Conservation (phyloP, 2,113 vertebrate genomes). For the Carassius gibelio region DNA sequence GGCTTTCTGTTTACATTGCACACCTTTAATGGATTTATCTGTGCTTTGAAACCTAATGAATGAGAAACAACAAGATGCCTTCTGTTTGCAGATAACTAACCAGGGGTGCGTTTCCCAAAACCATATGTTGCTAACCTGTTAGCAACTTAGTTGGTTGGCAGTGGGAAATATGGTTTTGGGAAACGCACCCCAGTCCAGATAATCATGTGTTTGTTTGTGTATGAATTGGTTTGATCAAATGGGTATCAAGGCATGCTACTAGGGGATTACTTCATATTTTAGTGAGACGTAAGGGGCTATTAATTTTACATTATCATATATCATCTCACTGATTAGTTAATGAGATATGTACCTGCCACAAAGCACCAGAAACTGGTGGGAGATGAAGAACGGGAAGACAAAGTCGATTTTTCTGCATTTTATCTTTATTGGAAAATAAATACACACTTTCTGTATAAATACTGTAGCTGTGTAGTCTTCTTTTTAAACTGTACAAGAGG, state of each 20-base stretch:
- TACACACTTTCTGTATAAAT: slow-evolving; percentile 87
- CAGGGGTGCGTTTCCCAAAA: no score
- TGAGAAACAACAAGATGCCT: not conserved
- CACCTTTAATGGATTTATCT: not conserved
- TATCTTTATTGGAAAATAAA: slow-evolving; percentile 89
- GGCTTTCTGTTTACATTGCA: not conserved
- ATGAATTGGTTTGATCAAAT: slow-evolving; percentile 13
- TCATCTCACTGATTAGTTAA: not conserved
- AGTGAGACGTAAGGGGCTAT: not conserved
- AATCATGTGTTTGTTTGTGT: slow-evolving; percentile 15
- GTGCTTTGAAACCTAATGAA: slow-evolving; percentile 11
- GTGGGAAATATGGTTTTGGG: no score
- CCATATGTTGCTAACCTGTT: no score
- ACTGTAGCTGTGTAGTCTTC: slow-evolving; percentile 75
- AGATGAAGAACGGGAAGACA: slow-evolving; percentile 14
- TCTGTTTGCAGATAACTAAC: not conserved
- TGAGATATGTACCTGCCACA: slow-evolving; percentile 15
- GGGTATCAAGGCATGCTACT: not conserved
- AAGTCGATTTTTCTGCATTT: slow-evolving; percentile 57
- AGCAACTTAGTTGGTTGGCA: no score
- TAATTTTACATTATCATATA: not conserved
- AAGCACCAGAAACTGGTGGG: not conserved
- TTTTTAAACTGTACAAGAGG: slow-evolving; percentile 67
- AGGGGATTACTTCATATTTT: slow-evolving; percentile 6
- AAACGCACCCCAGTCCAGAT: not conserved